Evolutionary conservation across 2,113 vertebrate species (phyloP).

Genomic region (Tringa solitaria): DNA sequence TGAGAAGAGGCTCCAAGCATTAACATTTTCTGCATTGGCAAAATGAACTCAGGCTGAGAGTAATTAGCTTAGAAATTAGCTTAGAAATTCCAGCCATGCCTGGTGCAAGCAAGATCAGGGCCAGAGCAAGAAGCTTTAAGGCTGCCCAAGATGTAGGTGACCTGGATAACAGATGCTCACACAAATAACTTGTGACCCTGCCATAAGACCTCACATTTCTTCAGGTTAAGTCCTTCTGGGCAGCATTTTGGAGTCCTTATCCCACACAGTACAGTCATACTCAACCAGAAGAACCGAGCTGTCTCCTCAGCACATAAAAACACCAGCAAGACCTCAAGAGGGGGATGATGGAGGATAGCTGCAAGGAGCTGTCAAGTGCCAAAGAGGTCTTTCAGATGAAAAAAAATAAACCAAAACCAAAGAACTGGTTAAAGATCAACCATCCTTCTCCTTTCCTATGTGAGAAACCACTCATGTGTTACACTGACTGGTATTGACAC

Average conservation of each 20-base stretch:
- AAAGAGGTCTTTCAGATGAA: neutral
- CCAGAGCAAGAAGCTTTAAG: neutral
- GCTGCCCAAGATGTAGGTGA: neutral
- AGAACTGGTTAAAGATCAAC: neutral
- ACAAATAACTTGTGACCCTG: neutral
- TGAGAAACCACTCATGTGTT: neutral
- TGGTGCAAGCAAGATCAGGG: neutral
- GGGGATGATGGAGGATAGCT: neutral
- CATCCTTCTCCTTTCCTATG: neutral
- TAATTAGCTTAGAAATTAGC: neutral
- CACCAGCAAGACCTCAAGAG: neutral
- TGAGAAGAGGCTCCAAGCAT: neutral
- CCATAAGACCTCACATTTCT: neutral
- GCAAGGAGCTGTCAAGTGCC: neutral
- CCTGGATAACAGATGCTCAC: neutral
- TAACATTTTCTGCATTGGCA: neutral
- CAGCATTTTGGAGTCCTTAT: neutral
- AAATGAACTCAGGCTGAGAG: neutral
- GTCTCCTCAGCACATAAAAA: neutral
- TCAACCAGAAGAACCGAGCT: neutral
- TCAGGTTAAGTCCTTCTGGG: neutral
- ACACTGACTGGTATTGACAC: neutral
- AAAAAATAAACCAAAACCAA: neutral
- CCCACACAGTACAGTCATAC: neutral
- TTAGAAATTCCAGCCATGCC: neutral